Base-by-base conservation (phyloP, 1,140 invertebrate genomes). In the Scaptomyza pallida region DNA sequence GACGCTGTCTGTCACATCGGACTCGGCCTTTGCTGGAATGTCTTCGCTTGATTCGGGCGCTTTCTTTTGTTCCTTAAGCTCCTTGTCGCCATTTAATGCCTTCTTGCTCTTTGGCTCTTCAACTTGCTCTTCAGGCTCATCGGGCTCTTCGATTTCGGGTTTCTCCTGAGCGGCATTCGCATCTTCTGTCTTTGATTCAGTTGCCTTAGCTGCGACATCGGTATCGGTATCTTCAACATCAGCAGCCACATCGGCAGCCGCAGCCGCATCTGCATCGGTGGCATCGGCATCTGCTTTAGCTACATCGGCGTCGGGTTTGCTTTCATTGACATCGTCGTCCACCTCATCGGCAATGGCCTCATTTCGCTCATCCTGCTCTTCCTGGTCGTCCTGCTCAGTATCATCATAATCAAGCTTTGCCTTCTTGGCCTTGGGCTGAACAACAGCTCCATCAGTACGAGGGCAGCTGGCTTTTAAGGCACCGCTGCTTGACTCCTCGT, bases 371-470 rank as follows among this genome's bases (percentile, higher is more conserved):
- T 37, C 33, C n/a, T n/a, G 33, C 33, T 37, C 33, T 3, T 37
- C 33, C 33, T 37, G 33, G 8, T 37, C 33, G 33, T 37, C 33
- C 33, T 48, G 60, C 15, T 71, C 67, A 37, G 57, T 51, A 9
- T 72, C 77, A 9, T 89, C 48, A 19, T 65, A 63, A 30, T 91
- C 89, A 16, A 91, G 65, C 48, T 91, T 91, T 5, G 67, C 72
- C 61, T 91, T 91, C 54, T 91, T 91, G 10, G 89, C 82, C 57
- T 89, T 91, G 44, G 89, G 89, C 68, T 61, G 47, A 2, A 52
- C 56, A 8, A 35, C 44, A 6, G 48, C 59, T 41, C 82, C 80
- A 30, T 85, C 82, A 9, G 72, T 56, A 13, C 83, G 85, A 19
- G 79, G 83, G 26, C 76, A 78, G 48, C 40, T 62, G 0, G 57